Percentiles rank a stretch among this genome's conserved stretches.
Evolutionary conservation across 2,888 invertebrate species (phyloP).

Genomic region (Drosophila antonietae): DNA sequence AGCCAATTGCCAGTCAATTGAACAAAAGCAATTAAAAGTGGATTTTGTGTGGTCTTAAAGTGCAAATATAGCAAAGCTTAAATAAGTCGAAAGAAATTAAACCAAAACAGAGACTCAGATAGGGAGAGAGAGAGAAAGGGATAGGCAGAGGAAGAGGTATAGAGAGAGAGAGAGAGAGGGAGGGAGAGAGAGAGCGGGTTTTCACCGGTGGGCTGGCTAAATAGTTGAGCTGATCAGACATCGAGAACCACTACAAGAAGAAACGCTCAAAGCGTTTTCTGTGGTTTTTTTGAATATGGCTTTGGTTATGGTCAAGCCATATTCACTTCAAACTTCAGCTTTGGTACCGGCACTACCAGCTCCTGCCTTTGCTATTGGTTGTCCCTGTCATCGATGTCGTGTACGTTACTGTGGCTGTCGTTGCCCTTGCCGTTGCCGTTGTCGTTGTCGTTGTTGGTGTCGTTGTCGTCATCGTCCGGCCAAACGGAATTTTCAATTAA

Average conservation of each 20-base stretch:
- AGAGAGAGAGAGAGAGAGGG: not conserved
- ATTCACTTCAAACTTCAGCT: conserved; percentile 8
- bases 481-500: conserved; percentile 79
- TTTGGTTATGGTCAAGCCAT: conserved; percentile 23
- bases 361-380: conserved; percentile 7
- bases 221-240: conserved; percentile 45
- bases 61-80: conserved; percentile 71
- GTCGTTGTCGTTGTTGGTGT: conserved; percentile 8
- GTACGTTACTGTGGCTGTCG: conserved; percentile 9
- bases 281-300: conserved; percentile 55
- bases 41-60: conserved; percentile 77
- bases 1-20: conserved; percentile 78
- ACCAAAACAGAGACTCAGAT: not conserved
- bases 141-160: too few species aligned
- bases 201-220: conserved; percentile 19
- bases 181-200: not conserved
- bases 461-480: conserved; percentile 32
- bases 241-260: conserved; percentile 34
- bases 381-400: conserved; percentile 15
- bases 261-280: conserved; percentile 55
- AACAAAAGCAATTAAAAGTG: conserved; percentile 83
- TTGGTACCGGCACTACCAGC: not conserved
- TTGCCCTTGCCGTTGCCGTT: too few species aligned
- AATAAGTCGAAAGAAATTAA: conserved; percentile 54
- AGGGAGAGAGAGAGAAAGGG: not conserved